Conservation (phyloP, 2,888 invertebrate species). For the Andrena fulva region DNA sequence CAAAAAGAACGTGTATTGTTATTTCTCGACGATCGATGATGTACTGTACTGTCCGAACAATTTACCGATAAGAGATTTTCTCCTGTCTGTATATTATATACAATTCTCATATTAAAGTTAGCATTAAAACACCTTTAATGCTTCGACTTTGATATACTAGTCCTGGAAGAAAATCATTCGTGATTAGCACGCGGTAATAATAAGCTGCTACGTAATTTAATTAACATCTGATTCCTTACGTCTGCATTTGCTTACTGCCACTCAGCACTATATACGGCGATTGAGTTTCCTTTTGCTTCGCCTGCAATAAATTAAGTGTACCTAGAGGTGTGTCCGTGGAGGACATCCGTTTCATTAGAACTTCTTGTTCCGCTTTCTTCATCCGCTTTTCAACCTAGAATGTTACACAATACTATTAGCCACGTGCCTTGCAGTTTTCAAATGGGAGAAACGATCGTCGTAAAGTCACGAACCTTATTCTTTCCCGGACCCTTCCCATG, state of each 20-base stretch:
- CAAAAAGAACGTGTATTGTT: conserved; percentile 35
- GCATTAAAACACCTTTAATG: conserved; percentile 69
- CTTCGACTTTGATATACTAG: conserved; percentile 85
- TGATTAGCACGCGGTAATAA: conserved; percentile 2
- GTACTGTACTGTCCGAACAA: conserved; percentile 23
- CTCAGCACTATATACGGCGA: conserved; percentile 96
- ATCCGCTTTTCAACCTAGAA: conserved; percentile 93
- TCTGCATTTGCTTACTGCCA: conserved; percentile 91
- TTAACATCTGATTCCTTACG: conserved; percentile 76
- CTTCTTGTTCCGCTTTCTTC: conserved; percentile 97
- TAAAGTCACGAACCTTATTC: conserved; percentile 89
- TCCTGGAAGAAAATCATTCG: conserved; percentile 75
- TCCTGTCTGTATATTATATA: conserved; percentile 60
- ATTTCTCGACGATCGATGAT: conserved; percentile 19
- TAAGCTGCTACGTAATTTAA: neutral
- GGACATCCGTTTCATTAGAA: conserved; percentile 98
- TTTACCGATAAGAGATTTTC: conserved; percentile 12
- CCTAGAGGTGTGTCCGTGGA: conserved; percentile 98
- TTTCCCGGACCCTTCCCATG: conserved; percentile 99
- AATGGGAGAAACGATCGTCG: neutral
- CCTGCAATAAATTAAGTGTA: conserved; percentile 96
- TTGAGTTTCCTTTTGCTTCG: conserved; percentile 97
- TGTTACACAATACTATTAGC: neutral
- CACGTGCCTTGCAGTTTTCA: neutral
- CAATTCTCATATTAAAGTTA: conserved; percentile 37